Base-by-base conservation (phyloP, 1,140 invertebrate genomes). In the Diorhabda sublineata region DNA sequence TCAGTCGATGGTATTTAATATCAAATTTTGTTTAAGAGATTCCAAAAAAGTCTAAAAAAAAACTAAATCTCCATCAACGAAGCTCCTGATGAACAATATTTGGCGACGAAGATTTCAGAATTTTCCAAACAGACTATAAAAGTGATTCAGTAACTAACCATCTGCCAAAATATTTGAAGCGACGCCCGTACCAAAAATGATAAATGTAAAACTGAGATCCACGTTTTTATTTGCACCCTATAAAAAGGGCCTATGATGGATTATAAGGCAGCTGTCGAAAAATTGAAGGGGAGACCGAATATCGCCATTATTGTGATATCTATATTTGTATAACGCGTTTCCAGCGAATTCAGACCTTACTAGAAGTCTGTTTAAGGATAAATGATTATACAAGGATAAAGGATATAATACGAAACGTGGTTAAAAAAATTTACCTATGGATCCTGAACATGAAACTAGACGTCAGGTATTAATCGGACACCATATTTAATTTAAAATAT, bases 241-340 rank as follows among this genome's bases (percentile, higher is more conserved):
- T 64, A 64, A 64, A 64, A 64, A 64, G 63, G 63, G 63, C 59
- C n/a, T 67, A 59, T 67, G 65, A 67, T 67, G 59, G 65, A 67
- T 67, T 67, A 67, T 67, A 60, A 59, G 59, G 59, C 65, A 67
- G 65, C 65, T 67, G 65, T 61, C 65, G 58, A 60, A 67, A 67
- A 59, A 47, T 67, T 59, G 42, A 60, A 59, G 65, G 59, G 65
- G 57, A 64, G 26, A n/a, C n/a, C 42, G 56, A 52, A 67, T 45
- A 67, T 67, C 65, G 65, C 65, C 65, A 67, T 67, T 58, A 67
- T 67, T 41, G 57, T n/a, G 65, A 67, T 67, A 67, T 67, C 65
- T 67, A 44, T 67, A 67, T 67, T 67, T 60, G 57, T 59, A 9
- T 67, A 59, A 44, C 6, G 57, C 59, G 42, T 59, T 26, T 59